phyloP scores from a whole-genome alignment of 2,797 vertebrate species.

The Corythornis leucogaster region DNA sequence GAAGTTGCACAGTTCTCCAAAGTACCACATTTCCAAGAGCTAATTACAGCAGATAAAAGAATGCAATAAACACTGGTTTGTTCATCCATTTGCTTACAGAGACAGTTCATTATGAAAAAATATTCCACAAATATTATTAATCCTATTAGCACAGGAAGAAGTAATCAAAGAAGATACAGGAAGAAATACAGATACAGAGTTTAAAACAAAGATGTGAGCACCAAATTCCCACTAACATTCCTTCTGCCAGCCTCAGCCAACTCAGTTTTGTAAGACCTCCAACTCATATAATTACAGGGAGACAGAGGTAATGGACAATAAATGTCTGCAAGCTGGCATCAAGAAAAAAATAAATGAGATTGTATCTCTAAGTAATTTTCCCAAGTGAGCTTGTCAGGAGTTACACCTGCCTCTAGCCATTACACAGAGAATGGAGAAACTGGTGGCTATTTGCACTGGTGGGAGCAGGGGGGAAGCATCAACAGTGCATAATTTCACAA shows the following conservation, averaged over 20 bases:
- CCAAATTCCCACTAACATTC: neutral
- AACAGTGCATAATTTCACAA: neutral
- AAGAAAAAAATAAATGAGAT: neutral
- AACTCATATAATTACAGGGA: neutral
- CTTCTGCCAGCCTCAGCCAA: neutral
- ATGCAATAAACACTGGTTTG: neutral
- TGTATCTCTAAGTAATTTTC: neutral
- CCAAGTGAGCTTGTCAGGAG: neutral
- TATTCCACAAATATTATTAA: neutral
- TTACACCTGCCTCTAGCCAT: neutral
- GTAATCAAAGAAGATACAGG: neutral
- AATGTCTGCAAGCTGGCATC: neutral
- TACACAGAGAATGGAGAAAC: neutral
- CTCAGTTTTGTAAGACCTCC: neutral
- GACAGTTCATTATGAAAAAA: neutral
- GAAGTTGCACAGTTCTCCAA: neutral
- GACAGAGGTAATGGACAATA: neutral
- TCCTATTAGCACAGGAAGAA: neutral
- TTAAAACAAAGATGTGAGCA: neutral
- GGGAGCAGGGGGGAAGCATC: too few species aligned
- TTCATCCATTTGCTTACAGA: neutral
- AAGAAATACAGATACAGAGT: neutral
- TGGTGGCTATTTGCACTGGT: neutral
- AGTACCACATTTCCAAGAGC: neutral
- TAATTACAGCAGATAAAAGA: conserved; percentile 45